Percentiles rank a stretch among this genome's conserved stretches.
phyloP scores from a whole-genome alignment of 2,113 vertebrate genomes.

The Brienomyrus brachyistius region DNA sequence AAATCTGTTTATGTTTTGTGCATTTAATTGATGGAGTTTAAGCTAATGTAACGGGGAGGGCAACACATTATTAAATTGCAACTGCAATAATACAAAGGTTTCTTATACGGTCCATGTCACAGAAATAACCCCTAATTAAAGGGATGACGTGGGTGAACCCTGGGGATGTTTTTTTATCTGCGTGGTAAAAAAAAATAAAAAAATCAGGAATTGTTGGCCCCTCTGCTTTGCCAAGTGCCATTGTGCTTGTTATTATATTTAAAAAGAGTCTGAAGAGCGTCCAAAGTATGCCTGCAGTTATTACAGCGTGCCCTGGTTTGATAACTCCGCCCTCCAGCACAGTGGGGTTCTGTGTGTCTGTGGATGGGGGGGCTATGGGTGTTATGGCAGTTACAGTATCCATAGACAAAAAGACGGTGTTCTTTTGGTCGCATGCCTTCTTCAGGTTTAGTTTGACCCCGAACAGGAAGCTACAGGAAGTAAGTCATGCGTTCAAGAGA shows the following conservation, averaged over 20 bases:
- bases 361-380: neutral
- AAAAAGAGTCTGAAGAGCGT: neutral
- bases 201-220: neutral
- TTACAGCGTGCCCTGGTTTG: neutral
- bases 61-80: neutral
- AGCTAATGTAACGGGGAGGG: neutral
- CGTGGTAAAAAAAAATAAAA: neutral
- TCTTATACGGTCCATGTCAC: neutral
- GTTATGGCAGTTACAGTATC: neutral
- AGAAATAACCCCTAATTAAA: neutral
- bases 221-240: neutral
- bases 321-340: neutral
- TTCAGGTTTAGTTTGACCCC: neutral
- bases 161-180: neutral
- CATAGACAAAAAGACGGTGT: neutral
- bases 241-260: neutral
- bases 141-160: neutral
- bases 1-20: neutral
- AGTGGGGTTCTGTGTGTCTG: neutral
- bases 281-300: neutral
- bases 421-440: neutral
- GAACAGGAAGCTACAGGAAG: neutral
- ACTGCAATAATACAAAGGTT: neutral
- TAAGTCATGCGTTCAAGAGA: neutral
- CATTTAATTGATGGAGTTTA: neutral